These are phyloP conservation scores for Plumapathes pennacea DNA, from an alignment of 92 coral and sea anemone genomes.

Conservation along the genomic window DNA sequence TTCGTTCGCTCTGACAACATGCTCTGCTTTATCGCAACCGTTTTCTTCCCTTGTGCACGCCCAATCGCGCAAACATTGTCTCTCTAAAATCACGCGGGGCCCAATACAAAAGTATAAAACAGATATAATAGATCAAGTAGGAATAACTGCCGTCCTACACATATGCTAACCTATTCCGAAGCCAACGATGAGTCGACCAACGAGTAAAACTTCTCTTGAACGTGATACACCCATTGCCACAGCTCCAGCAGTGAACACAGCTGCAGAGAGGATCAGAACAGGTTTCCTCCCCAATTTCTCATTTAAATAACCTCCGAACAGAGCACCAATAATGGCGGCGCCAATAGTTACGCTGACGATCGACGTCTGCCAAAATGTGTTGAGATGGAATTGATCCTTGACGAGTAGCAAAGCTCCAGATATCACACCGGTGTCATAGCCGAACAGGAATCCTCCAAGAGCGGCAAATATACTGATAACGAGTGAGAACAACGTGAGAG, in stretches of 20 bases:
- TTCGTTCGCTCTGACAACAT: no score
- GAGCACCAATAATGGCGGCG: conserved; percentile 75
- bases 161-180: conserved; percentile 95
- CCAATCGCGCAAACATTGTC: no score
- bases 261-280: conserved; percentile 56
- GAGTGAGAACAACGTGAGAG: no score
- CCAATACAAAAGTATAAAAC: no score
- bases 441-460: conserved; percentile 90
- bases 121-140: no score
- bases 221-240: conserved; percentile 76
- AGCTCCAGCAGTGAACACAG: conserved; percentile 83
- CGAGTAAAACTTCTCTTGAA: conserved; percentile 51
- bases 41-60: no score
- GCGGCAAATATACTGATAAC: conserved; percentile 95
- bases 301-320: conserved; percentile 71
- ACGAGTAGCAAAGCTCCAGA: conserved; percentile 90
- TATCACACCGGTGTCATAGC: conserved; percentile 94
- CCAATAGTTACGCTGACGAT: conserved; percentile 84
- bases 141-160: no score
- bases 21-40: no score
- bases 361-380: conserved; percentile 76
- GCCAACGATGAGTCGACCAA: conserved; percentile 87
- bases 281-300: conserved; percentile 76
- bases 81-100: no score
- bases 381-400: conserved; percentile 59